Conservation (phyloP, 2,888 invertebrate species). For the Rhamnusium bicolor region DNA sequence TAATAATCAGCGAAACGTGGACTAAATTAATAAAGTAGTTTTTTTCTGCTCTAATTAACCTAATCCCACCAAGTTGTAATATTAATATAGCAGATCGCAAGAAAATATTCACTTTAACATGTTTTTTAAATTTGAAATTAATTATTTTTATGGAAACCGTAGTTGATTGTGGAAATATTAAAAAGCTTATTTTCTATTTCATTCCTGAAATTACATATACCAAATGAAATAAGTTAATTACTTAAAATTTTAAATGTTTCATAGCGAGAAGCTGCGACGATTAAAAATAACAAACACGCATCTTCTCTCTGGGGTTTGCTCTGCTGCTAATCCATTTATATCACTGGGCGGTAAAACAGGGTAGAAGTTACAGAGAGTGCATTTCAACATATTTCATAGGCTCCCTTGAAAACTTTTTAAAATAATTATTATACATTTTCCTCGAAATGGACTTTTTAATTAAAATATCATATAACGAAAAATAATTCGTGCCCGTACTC, state of each 20-base stretch:
- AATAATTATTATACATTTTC: not conserved
- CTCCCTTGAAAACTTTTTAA: not conserved
- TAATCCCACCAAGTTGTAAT: too few relatives aligned
- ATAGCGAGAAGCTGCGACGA: not conserved
- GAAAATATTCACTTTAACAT: too few relatives aligned
- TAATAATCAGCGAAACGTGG: too few relatives aligned
- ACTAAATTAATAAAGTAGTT: too few relatives aligned
- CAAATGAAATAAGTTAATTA: too few relatives aligned
- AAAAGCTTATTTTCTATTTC: too few relatives aligned
- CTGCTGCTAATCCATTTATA: not conserved
- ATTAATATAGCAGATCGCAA: too few relatives aligned
- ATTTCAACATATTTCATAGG: not conserved
- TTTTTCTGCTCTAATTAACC: too few relatives aligned
- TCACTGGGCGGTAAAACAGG: not conserved
- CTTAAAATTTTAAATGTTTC: not conserved
- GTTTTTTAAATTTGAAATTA: too few relatives aligned
- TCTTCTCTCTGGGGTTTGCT: not conserved
- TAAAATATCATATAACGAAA: not conserved
- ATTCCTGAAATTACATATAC: too few relatives aligned
- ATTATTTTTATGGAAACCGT: too few relatives aligned
- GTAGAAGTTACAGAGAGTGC: not conserved
- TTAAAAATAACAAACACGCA: not conserved
- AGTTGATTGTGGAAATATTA: too few relatives aligned
- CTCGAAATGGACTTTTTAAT: not conserved
- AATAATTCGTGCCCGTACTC: not conserved